These are phyloP conservation scores for Cydia pomonella DNA, from an alignment of 1,140 invertebrate species.

Conservation along the genomic window DNA sequence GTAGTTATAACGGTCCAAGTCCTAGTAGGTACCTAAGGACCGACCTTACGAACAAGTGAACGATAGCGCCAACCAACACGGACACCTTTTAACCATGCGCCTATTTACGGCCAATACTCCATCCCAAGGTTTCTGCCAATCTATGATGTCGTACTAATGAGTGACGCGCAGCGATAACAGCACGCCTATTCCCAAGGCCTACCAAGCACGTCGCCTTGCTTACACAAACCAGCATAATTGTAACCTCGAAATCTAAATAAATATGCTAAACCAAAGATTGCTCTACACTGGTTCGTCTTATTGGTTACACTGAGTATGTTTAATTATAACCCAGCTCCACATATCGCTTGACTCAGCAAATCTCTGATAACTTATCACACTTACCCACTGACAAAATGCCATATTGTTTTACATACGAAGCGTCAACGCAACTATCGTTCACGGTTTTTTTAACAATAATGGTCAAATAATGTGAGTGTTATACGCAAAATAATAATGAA, in stretches of 20 bases:
- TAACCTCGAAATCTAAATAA: neutral
- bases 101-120: neutral
- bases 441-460: conserved; percentile 34
- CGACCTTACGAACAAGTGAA: too few species aligned
- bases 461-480: conserved; percentile 16
- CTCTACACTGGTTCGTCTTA: neutral
- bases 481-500: conserved; percentile 13
- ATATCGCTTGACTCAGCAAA: conserved; percentile 55
- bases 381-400: conserved; percentile 31
- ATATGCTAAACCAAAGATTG: neutral
- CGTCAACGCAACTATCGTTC: conserved; percentile 8
- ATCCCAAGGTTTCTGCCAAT: conserved; percentile 7
- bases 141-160: conserved; percentile 37
- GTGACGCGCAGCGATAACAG: conserved; percentile 56
- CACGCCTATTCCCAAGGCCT: neutral
- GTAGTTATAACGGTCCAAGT: too few species aligned
- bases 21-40: too few species aligned
- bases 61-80: neutral
- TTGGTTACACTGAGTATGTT: neutral
- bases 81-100: neutral
- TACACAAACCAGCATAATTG: neutral
- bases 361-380: conserved; percentile 68
- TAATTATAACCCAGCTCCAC: conserved; percentile 3
- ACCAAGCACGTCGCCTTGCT: neutral
- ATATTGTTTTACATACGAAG: conserved; percentile 45